These are phyloP conservation scores for Anoplius nigerrimus DNA, from an alignment of 2,888 invertebrate species.

Conservation along the genomic window DNA sequence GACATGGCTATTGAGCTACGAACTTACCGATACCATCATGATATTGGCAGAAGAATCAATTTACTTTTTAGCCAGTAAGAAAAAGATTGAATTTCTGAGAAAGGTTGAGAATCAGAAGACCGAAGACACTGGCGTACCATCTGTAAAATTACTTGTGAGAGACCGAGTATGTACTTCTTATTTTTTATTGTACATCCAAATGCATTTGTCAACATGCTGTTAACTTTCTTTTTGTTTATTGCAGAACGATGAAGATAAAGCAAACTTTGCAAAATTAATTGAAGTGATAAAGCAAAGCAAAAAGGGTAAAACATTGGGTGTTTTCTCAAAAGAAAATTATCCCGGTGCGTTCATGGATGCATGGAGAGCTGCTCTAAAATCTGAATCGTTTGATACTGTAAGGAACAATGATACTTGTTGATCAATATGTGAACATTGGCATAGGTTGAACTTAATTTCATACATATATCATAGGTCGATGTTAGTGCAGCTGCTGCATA, in stretches of 20 bases:
- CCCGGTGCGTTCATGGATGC: conserved; percentile 94
- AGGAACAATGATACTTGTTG: conserved; percentile 29
- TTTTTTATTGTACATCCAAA: background rate
- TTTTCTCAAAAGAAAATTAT: conserved; percentile 95
- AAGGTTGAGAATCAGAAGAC: conserved; percentile 88
- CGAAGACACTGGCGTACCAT: conserved; percentile 88
- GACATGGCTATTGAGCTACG: conserved; percentile 98
- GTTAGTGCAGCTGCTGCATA: conserved; percentile 89
- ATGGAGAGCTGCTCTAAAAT: conserved; percentile 89
- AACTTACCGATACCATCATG: conserved; percentile 96
- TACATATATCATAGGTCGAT: conserved; percentile 79
- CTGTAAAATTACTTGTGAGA: conserved; percentile 89
- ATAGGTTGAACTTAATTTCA: background rate
- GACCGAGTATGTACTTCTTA: conserved; percentile 87
- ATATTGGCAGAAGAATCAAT: conserved; percentile 91
- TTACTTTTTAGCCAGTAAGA: conserved; percentile 95
- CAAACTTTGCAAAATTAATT: conserved; percentile 83
- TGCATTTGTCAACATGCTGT: background rate
- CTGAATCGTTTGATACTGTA: conserved; percentile 87
- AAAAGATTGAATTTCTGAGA: conserved; percentile 97
- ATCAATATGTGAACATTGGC: background rate
- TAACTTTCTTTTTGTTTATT: conserved; percentile 39
- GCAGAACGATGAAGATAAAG: conserved; percentile 92
- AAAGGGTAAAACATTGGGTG: conserved; percentile 91
- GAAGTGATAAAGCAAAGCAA: conserved; percentile 91